phyloP scores from a whole-genome alignment of 2,113 vertebrate species.

The Sinocyclocheilus anophthalmus region DNA sequence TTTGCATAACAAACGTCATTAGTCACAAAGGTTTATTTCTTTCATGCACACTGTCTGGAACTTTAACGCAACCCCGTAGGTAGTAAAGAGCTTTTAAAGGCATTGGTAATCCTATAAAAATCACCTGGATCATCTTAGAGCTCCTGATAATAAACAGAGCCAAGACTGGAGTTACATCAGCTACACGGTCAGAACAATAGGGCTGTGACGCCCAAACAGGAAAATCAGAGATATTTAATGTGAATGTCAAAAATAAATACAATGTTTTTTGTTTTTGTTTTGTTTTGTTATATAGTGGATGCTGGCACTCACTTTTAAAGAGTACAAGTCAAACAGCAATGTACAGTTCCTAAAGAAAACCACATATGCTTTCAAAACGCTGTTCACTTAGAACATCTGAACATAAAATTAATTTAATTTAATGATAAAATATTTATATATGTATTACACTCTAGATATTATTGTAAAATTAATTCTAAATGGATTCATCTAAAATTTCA shows the following conservation, averaged over 20 bases:
- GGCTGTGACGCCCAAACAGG: background rate
- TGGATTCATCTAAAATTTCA: too few species aligned
- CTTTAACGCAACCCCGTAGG: slow-evolving; percentile 7
- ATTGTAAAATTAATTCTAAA: too few species aligned
- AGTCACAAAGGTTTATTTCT: slow-evolving; percentile 41
- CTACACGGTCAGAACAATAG: background rate
- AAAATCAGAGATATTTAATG: background rate
- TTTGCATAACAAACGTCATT: slow-evolving; percentile 46
- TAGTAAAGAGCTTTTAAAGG: slow-evolving; percentile 36
- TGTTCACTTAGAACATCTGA: too few species aligned
- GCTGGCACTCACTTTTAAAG: too few species aligned
- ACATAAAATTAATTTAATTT: too few species aligned
- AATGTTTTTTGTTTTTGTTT: too few species aligned
- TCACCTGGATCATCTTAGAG: slow-evolving; percentile 39
- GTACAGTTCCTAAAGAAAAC: too few species aligned
- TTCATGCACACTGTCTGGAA: slow-evolving; percentile 19
- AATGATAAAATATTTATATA: too few species aligned
- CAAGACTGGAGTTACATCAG: background rate
- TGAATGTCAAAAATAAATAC: background rate
- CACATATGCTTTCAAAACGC: too few species aligned
- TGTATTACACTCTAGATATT: too few species aligned
- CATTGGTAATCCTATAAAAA: slow-evolving; percentile 45
- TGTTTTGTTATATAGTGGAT: too few species aligned
- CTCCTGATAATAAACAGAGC: slow-evolving; percentile 8
- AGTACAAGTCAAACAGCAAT: too few species aligned